Evolutionary conservation across 1,140 invertebrate species (phyloP).

Genomic region (Meloidogyne hapla): DNA sequence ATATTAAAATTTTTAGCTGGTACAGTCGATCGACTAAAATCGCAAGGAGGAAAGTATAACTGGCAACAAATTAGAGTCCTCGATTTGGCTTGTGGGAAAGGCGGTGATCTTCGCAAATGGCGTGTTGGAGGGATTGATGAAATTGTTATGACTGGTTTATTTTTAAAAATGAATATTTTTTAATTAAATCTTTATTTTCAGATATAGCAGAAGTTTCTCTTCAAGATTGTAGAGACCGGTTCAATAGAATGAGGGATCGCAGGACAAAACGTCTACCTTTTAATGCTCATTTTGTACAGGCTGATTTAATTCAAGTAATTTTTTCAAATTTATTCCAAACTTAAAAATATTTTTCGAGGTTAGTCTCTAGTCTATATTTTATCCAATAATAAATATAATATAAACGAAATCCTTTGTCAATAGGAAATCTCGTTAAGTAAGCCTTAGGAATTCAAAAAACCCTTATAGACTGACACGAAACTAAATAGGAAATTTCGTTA

Average conservation of each 20-base stretch:
- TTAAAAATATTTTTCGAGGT: too few relatives aligned
- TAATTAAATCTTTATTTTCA: slow-evolving; percentile 45
- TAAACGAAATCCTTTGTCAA: too few relatives aligned
- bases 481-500: too few relatives aligned
- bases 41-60: slow-evolving; percentile 69
- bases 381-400: too few relatives aligned
- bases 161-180: slow-evolving; percentile 21
- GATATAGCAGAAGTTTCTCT: slow-evolving; percentile 91
- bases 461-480: too few relatives aligned
- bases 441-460: too few relatives aligned
- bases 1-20: slow-evolving; percentile 54
- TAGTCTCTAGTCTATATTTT: too few relatives aligned
- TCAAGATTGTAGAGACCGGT: slow-evolving; percentile 74
- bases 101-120: slow-evolving; percentile 94
- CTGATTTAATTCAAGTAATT: slow-evolving; percentile 72
- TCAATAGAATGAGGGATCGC: slow-evolving; percentile 65
- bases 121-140: slow-evolving; percentile 78
- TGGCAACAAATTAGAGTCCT: slow-evolving; percentile 65
- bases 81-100: slow-evolving; percentile 81
- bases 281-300: slow-evolving; percentile 83
- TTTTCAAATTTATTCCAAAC: not conserved
- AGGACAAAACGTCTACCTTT: slow-evolving; percentile 67
- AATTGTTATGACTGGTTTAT: slow-evolving; percentile 78
- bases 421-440: too few relatives aligned
- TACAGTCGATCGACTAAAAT: slow-evolving; percentile 66